Evolutionary conservation across 1,140 invertebrate species (phyloP).

Genomic region (Camponotus floridanus): DNA sequence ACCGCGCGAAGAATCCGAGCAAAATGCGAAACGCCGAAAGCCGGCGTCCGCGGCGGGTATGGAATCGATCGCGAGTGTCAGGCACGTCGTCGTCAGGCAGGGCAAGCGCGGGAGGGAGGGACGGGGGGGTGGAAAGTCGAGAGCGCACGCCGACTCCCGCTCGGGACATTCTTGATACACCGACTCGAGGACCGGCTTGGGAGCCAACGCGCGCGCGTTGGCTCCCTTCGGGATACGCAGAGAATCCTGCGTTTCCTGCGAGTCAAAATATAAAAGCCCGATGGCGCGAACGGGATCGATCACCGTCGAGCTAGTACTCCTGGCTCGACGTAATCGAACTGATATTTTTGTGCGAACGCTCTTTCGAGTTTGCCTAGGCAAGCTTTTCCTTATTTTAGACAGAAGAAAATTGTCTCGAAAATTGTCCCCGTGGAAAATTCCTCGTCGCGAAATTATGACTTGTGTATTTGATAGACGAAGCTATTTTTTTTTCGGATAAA

Average conservation of each 20-base stretch:
- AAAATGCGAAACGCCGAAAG: constrained; percentile 39
- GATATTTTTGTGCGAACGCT: constrained; percentile 24
- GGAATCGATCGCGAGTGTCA: constrained; percentile 80
- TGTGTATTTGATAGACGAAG: neutral
- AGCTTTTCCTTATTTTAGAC: neutral
- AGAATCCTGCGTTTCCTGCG: constrained; percentile 10
- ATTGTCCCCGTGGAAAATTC: no score
- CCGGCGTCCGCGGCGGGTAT: constrained; percentile 58
- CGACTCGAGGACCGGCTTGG: constrained; percentile 63
- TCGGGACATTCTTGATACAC: constrained; percentile 69
- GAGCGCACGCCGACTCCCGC: constrained; percentile 66
- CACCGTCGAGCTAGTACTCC: neutral
- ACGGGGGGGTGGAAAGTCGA: constrained; percentile 41
- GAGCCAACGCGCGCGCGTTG: constrained; percentile 18
- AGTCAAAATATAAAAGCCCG: constrained; percentile 40
- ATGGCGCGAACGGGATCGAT: constrained; percentile 25
- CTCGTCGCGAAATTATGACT: neutral
- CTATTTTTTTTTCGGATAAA: neutral
- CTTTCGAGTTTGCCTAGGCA: neutral
- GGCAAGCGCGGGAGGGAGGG: constrained; percentile 6
- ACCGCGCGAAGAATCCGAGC: constrained; percentile 7
- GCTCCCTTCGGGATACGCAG: neutral
- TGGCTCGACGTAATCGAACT: constrained; percentile 12
- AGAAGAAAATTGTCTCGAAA: neutral
- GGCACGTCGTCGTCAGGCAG: constrained; percentile 78